Percentiles rank a stretch among this genome's conserved stretches.
Evolutionary conservation across 2,888 invertebrate species (phyloP).

Genomic region (Chalcis sispes): DNA sequence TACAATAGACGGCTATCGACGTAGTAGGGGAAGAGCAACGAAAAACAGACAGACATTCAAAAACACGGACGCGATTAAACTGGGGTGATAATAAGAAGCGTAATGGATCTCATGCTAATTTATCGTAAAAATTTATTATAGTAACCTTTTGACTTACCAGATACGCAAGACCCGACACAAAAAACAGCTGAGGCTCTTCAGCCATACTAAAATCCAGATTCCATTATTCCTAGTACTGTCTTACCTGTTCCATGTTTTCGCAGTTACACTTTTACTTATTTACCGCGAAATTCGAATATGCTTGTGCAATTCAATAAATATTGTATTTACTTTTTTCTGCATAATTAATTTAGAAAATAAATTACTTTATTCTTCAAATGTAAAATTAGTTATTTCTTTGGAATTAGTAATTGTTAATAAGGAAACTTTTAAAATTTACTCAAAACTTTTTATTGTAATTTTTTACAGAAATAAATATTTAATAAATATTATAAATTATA

Average conservation of each 20-base stretch:
- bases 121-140: slow-evolving; percentile 41
- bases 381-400: too few species aligned
- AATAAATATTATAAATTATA: not conserved
- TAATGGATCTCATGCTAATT: slow-evolving; percentile 1
- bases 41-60: too few species aligned
- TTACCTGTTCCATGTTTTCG: too few species aligned
- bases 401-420: not conserved
- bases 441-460: not conserved
- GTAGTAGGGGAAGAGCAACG: not conserved
- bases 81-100: not conserved
- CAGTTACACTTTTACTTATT: too few species aligned
- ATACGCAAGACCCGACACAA: slow-evolving; percentile 65
- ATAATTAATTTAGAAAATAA: not conserved
- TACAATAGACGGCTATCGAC: not conserved
- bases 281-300: slow-evolving; percentile 29
- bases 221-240: slow-evolving; percentile 59
- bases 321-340: not conserved
- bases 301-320: slow-evolving; percentile 3
- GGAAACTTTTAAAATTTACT: not conserved
- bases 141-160: slow-evolving; percentile 70
- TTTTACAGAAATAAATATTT: slow-evolving; percentile 8
- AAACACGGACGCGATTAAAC: too few species aligned
- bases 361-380: too few species aligned
- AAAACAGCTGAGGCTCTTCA: slow-evolving; percentile 71
- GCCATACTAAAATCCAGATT: slow-evolving; percentile 69